phyloP scores from a whole-genome alignment of 1,140 invertebrate species.

The Chionoecetes opilio region DNA sequence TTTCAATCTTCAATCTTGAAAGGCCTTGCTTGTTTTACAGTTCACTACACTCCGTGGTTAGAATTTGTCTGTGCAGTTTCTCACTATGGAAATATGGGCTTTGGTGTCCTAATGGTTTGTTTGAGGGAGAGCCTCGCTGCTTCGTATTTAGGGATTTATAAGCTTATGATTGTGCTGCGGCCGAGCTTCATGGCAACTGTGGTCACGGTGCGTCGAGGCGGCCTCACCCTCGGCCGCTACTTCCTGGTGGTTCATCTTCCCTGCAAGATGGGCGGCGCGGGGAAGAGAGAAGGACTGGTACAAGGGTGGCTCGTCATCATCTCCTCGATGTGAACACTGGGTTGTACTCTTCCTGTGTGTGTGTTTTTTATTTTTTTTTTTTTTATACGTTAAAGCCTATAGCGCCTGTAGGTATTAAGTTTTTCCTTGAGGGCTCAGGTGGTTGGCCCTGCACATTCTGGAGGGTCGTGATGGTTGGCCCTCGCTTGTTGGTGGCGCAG shows the following conservation, averaged over 20 bases:
- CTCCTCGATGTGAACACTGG: background rate
- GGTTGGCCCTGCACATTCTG: too few relatives aligned
- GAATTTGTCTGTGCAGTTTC: constrained; percentile 1
- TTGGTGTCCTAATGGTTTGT: constrained; percentile 42
- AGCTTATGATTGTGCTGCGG: background rate
- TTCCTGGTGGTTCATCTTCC: background rate
- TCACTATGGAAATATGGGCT: constrained; percentile 1
- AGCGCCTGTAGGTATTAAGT: too few relatives aligned
- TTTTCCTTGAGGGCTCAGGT: too few relatives aligned
- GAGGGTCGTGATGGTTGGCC: too few relatives aligned
- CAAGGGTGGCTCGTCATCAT: background rate
- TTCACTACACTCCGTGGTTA: constrained; percentile 9
- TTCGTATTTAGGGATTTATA: background rate
- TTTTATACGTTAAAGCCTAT: too few relatives aligned
- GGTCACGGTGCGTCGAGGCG: background rate
- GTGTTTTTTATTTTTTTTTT: too few relatives aligned
- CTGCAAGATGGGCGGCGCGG: background rate
- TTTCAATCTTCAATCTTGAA: constrained; percentile 59
- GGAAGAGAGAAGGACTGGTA: background rate
- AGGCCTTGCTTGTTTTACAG: constrained; percentile 38
- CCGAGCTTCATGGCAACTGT: background rate
- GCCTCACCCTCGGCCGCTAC: background rate
- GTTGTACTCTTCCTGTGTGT: too few relatives aligned
- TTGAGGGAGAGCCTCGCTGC: background rate
- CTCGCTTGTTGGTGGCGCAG: too few relatives aligned